These are phyloP conservation scores for Cottoperca gobio DNA, from an alignment of 2,797 vertebrate species.

Conservation along the genomic window DNA sequence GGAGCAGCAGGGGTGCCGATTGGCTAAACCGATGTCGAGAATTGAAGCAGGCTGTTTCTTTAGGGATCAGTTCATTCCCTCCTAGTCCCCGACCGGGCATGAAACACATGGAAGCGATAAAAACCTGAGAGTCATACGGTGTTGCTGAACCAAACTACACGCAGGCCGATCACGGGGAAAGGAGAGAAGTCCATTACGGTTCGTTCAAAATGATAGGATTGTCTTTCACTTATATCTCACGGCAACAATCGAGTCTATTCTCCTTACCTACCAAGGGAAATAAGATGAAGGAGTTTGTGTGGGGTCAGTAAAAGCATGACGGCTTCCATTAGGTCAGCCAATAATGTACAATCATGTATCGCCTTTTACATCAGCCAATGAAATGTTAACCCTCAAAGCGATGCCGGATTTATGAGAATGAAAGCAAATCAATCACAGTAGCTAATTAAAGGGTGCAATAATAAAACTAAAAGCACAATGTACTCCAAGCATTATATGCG, in stretches of 20 bases:
- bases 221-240: conserved; percentile 51
- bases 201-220: conserved; percentile 24
- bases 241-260: conserved; percentile 45
- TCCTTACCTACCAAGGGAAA: conserved; percentile 50
- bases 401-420: conserved; percentile 33
- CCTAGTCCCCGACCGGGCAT: conserved; percentile 57
- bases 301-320: conserved; percentile 47
- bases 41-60: conserved; percentile 70
- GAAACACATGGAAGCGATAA: conserved; percentile 84
- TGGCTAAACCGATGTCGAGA: conserved; percentile 56
- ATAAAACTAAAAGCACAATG: conserved; percentile 53
- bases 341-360: conserved; percentile 36
- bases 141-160: conserved; percentile 43
- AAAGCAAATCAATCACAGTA: conserved; percentile 17
- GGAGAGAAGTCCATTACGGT: conserved; percentile 15
- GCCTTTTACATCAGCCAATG: conserved; percentile 45
- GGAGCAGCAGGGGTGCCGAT: conserved; percentile 60
- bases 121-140: conserved; percentile 47
- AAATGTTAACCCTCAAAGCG: conserved; percentile 38
- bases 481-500: conserved; percentile 48
- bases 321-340: conserved; percentile 35
- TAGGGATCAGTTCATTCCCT: conserved; percentile 74
- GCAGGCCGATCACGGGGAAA: conserved; percentile 32
- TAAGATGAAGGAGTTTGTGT: conserved; percentile 41
- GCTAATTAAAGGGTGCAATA: conserved; percentile 42